Evolutionary conservation across 2,888 invertebrate genomes (phyloP).

Genomic region (Diarsia dahlii): DNA sequence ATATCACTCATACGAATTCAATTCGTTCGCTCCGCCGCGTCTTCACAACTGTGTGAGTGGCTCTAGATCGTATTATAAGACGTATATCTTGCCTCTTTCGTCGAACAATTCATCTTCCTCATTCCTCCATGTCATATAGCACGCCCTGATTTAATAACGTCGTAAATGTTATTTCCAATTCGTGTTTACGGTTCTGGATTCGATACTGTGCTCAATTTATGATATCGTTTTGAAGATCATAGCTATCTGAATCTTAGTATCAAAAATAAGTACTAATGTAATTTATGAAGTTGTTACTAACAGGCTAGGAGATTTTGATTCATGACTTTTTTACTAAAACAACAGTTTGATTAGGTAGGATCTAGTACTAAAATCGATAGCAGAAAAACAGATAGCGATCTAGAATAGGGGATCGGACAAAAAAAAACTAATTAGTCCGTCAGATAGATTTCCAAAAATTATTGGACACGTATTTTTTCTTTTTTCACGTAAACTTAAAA

Average conservation of each 20-base stretch:
- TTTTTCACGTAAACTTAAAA: too few species aligned
- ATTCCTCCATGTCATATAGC: slow-evolving; percentile 49
- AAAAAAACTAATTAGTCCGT: too few species aligned
- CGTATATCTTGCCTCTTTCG: slow-evolving; percentile 35
- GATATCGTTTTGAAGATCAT: slow-evolving; percentile 2
- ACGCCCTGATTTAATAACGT: slow-evolving; percentile 50
- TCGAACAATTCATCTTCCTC: slow-evolving; percentile 52
- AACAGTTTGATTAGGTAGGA: background rate
- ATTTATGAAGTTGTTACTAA: background rate
- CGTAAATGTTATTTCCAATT: slow-evolving; percentile 56
- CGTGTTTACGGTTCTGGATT: slow-evolving; percentile 40
- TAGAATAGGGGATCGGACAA: too few species aligned
- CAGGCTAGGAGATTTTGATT: background rate
- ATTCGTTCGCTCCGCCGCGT: slow-evolving; percentile 36
- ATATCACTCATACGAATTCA: slow-evolving; percentile 41
- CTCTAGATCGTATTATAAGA: slow-evolving; percentile 18
- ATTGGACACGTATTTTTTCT: too few species aligned
- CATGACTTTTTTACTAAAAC: background rate
- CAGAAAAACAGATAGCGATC: background rate
- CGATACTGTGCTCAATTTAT: slow-evolving; percentile 24
- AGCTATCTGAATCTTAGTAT: background rate
- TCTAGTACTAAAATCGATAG: slow-evolving; percentile 8
- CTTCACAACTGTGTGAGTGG: slow-evolving; percentile 14
- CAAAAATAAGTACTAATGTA: slow-evolving; percentile 3
- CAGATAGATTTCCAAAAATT: too few species aligned